These are phyloP conservation scores for Bactericera cockerelli DNA, from an alignment of 1,140 invertebrate species.

Conservation along the genomic window DNA sequence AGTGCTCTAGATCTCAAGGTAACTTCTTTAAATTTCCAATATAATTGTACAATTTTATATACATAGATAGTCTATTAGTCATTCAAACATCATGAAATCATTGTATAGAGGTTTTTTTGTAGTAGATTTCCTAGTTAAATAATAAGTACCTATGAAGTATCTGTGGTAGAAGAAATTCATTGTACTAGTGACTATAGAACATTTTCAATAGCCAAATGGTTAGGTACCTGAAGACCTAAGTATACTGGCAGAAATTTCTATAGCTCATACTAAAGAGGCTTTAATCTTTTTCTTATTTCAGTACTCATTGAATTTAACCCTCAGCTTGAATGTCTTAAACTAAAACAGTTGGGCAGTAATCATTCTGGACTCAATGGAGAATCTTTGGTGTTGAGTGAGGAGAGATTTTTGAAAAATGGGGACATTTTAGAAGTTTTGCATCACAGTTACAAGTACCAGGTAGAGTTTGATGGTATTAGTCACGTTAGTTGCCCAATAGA, in stretches of 20 bases:
- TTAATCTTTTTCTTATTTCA: neutral
- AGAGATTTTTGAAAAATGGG: slow-evolving; percentile 42
- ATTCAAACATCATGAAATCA: neutral
- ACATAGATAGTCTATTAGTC: neutral
- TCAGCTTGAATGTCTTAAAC: slow-evolving; percentile 27
- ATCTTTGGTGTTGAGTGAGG: slow-evolving; percentile 37
- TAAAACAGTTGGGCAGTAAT: slow-evolving; percentile 47
- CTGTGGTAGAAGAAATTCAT: neutral
- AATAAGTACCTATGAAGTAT: neutral
- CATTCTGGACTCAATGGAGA: slow-evolving; percentile 51
- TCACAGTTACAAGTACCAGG: slow-evolving; percentile 41
- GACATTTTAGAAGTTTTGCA: slow-evolving; percentile 49
- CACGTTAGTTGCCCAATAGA: too few relatives aligned
- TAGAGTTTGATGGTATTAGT: slow-evolving; percentile 34
- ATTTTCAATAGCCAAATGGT: neutral
- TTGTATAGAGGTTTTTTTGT: too few relatives aligned
- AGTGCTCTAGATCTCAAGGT: slow-evolving; percentile 4
- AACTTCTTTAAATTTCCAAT: neutral
- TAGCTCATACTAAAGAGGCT: too few relatives aligned
- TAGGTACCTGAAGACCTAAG: too few relatives aligned
- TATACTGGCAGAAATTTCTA: too few relatives aligned
- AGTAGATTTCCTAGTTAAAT: neutral
- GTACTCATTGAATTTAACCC: neutral
- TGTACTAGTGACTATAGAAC: neutral
- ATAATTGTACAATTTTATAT: neutral